A percentile compares a stretch with the other conserved stretches of the same genome.
phyloP scores from a whole-genome alignment of 1,140 invertebrate genomes.

The Asobara japonica region DNA sequence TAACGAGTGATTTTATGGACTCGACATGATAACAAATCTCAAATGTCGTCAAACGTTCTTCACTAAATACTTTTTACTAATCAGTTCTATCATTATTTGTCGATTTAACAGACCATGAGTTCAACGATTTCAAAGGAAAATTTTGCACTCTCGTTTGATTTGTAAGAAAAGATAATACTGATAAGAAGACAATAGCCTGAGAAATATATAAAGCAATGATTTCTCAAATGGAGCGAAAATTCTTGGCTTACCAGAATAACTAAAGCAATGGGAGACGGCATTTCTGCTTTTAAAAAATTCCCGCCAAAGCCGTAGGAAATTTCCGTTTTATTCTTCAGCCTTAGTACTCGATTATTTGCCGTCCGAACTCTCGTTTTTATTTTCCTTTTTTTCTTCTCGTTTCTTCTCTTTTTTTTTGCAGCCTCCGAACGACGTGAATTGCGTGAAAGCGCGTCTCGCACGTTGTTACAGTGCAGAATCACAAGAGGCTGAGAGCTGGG shows the following conservation, averaged over 20 bases:
- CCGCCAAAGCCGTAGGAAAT: background rate
- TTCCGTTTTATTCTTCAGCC: background rate
- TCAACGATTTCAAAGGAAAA: no score
- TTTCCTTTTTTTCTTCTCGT: no score
- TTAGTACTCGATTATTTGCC: background rate
- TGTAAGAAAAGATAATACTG: background rate
- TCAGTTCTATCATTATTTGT: no score
- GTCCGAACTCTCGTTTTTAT: background rate
- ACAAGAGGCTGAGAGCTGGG: background rate
- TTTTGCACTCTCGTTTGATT: no score
- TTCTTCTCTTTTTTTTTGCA: no score
- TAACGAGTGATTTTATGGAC: background rate
- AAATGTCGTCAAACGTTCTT: no score
- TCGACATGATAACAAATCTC: no score
- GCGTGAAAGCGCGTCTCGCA: slow-evolving; percentile 7
- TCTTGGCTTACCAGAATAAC: background rate
- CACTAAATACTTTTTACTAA: no score
- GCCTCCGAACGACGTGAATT: slow-evolving; percentile 1
- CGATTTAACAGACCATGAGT: no score
- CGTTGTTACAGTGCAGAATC: slow-evolving; percentile 1
- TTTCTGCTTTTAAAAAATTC: background rate
- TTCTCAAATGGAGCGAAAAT: background rate
- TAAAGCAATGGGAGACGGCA: background rate
- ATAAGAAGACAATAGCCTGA: background rate
- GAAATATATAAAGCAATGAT: background rate